Evolutionary conservation across 2,797 vertebrate species (phyloP).

Genomic region (Pygocentrus nattereri): DNA sequence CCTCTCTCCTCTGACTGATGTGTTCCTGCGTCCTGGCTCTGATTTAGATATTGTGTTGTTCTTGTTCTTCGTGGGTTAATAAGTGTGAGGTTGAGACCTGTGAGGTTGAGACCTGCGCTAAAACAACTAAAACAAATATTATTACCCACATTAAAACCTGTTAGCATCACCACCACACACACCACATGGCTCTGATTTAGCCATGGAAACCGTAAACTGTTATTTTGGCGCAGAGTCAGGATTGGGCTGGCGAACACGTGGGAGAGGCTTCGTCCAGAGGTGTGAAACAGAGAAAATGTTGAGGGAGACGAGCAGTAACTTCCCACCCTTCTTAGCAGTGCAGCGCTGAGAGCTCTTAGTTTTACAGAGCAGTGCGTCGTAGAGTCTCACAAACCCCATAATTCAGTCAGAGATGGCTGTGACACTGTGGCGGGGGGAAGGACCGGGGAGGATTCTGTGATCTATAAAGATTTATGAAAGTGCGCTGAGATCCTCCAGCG

Average conservation of each 20-base stretch:
- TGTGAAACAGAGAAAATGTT: not conserved
- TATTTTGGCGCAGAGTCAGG: not conserved
- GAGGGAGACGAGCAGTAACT: not conserved
- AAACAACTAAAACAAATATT: constrained; percentile 32
- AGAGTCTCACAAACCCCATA: not conserved
- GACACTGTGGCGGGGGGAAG: not conserved
- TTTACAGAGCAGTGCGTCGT: not conserved
- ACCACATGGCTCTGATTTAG: constrained; percentile 20
- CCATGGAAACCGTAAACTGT: constrained; percentile 31
- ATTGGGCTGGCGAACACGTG: not conserved
- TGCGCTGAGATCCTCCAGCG: not conserved
- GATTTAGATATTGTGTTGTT: not conserved
- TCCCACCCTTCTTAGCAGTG: no score
- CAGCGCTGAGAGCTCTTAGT: no score
- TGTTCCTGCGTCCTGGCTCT: not conserved
- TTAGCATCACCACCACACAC: not conserved
- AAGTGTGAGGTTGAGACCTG: constrained; percentile 23
- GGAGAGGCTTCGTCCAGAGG: not conserved
- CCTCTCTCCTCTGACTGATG: no score
- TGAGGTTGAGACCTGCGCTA: no score
- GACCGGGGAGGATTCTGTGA: not conserved
- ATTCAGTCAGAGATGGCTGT: not conserved
- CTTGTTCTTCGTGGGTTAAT: not conserved
- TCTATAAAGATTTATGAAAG: not conserved
- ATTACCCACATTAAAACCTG: constrained; percentile 1